Base-by-base conservation (phyloP, 2,888 invertebrate genomes). In the Phorcus lineatus region DNA sequence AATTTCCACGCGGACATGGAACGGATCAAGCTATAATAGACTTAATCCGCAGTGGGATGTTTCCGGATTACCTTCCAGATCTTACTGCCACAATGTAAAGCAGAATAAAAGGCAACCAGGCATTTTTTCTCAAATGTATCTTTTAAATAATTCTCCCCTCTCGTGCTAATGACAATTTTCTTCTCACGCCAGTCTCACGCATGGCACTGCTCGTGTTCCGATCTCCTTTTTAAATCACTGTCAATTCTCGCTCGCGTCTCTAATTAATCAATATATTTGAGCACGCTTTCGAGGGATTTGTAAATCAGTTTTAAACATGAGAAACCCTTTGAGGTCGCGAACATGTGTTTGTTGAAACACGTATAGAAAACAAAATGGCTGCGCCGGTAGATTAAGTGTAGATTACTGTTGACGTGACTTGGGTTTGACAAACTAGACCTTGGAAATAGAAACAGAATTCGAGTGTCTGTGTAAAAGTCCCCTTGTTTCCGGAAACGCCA, bases 241-340 rank as follows among this genome's bases (percentile, higher is more conserved):
- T 36, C 70, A 70, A 70, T 70, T 70, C 36, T 40, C 70, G 40
- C 70, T 70, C 70, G 70, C 70, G 76, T 76, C 54, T 40, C 79
- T 79, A 79, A 79, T 79, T 79, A 79, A 79, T 79, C 79, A 79
- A 74, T 74, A 74, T 79, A 79, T 79, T 79, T 79, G 74, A 79
- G 67, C 79, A 79, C 79, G 79, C 16, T 55, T 70, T 53, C 22
- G 36, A 74, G 55, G 57, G 79, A 79, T 79, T 79, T 79, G 79
- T 79, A 74, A 74, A 74, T 55, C 79, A 57, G 79, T 79, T 74
- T 74, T 36, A 79, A 79, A 79, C 79, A 79, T 57, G 79, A 24
- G 40, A 52, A 62, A 22, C 55, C 55, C 79, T 79, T 74, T 79
- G 47, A 74, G 74, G 74, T 74, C 79, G 57, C 57, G 74, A 74